phyloP scores from a whole-genome alignment of 2,888 invertebrate species.

The Phasia obesa region DNA sequence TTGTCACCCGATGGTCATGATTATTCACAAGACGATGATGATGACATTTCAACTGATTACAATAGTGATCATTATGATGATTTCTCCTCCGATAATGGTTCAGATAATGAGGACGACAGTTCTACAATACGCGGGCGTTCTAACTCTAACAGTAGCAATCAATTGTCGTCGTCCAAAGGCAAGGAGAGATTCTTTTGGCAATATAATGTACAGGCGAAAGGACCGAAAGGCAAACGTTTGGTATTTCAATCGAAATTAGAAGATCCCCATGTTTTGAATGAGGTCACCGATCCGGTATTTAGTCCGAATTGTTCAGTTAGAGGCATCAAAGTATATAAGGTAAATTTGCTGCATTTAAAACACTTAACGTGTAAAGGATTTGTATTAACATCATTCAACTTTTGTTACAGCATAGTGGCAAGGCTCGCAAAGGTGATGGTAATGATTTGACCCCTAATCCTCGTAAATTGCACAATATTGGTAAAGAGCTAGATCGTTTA shows the following conservation, averaged over 20 bases:
- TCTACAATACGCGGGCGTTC: slow-evolving; percentile 73
- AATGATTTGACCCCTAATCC: slow-evolving; percentile 98
- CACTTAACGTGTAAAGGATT: not conserved
- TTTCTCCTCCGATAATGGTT: slow-evolving; percentile 90
- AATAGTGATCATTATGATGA: slow-evolving; percentile 95
- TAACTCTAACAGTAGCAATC: slow-evolving; percentile 75
- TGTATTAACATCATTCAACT: not conserved
- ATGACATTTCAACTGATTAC: slow-evolving; percentile 90
- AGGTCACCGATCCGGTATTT: slow-evolving; percentile 97
- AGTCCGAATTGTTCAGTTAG: slow-evolving; percentile 95
- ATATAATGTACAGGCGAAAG: slow-evolving; percentile 99
- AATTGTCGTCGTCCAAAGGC: slow-evolving; percentile 83
- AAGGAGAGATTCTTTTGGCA: slow-evolving; percentile 98
- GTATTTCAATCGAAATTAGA: slow-evolving; percentile 92
- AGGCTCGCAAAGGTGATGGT: slow-evolving; percentile 97
- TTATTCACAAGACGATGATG: slow-evolving; percentile 91
- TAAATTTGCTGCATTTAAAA: slow-evolving; percentile 50
- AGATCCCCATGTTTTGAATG: slow-evolving; percentile 95
- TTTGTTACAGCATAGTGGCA: slow-evolving; percentile 86
- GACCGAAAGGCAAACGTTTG: slow-evolving; percentile 96
- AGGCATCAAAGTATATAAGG: slow-evolving; percentile 90
- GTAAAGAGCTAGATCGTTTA: slow-evolving; percentile 95
- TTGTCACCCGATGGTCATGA: slow-evolving; percentile 91
- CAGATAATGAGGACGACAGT: slow-evolving; percentile 80
- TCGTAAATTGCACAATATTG: slow-evolving; percentile 93